Base-by-base conservation (phyloP, 2,113 vertebrate species). In the Astur gentilis region DNA sequence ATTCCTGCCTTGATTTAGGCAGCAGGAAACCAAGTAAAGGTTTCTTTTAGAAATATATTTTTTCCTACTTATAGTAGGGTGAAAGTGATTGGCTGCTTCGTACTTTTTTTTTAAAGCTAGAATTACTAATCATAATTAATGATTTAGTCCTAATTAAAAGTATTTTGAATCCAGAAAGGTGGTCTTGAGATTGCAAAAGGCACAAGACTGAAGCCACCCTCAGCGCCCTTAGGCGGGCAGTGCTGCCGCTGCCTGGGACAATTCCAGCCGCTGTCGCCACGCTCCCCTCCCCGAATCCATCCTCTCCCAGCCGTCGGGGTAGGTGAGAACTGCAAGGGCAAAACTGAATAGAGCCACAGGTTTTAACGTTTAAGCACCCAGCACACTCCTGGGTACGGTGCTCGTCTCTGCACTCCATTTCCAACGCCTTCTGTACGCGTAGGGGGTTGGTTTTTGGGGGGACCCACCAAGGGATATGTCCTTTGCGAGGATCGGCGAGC, bases 351-450 rank as follows among this genome's bases (percentile, higher is more conserved):
- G 54, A 66, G 38, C 25, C 61, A 27, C 21, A 36, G 12, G n/a
- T 71, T 85, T 82, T 73, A 29, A 31, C 15, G 23, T 31, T 62
- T 7, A 19, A 70, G 25, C 20, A 57, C 32, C 32, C 44, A 45
- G 57, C 42, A 54, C 44, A 1, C 62, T 49, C 67, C 58, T 72
- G 57, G 36, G 32, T 26, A 16, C 0, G 3, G 13, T 23, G 14
- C 9, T 0, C 38, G 8, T 18, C 44, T 60, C 49, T 45, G 18
- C 64, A 3, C 44, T 77, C 54, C 31, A 1, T 52, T 84, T 55
- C 36, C 88, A 78, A 4, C 21, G 16, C 38, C 12, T 87, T 42
- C 55, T 54, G 57, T 26, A 17, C 2, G 1, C 0, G 0, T 1
- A 10, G 21, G n/a, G 32, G 61, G 52, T 82, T 34, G 1, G 0